phyloP scores from a whole-genome alignment of 2,797 vertebrate genomes.

The Brotula barbata region DNA sequence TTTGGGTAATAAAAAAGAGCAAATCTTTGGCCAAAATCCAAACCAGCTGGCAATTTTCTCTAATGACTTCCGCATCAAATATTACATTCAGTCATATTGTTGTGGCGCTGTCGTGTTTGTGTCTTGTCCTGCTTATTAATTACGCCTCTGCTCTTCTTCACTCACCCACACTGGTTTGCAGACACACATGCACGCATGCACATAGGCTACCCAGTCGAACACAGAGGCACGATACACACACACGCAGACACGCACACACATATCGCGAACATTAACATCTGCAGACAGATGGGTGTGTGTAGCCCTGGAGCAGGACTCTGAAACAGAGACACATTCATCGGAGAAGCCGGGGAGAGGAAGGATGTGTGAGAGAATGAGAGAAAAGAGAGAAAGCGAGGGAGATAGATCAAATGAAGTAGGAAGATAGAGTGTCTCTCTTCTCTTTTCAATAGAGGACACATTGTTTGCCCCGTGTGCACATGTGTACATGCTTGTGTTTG shows the following conservation, averaged over 20 bases:
- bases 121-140: constrained; percentile 26
- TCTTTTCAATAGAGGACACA: constrained; percentile 77
- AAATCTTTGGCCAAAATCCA: too few relatives aligned
- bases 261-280: constrained; percentile 70
- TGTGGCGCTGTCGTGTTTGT: constrained; percentile 8
- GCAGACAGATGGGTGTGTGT: constrained; percentile 80
- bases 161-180: constrained; percentile 52
- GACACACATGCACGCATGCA: constrained; percentile 19
- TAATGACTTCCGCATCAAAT: not conserved
- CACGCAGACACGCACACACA: constrained; percentile 19
- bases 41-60: not conserved
- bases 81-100: not conserved
- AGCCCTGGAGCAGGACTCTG: constrained; percentile 67
- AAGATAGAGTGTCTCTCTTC: constrained; percentile 78
- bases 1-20: too few relatives aligned
- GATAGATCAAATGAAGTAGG: constrained; percentile 78
- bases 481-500: constrained; percentile 58
- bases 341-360: constrained; percentile 73
- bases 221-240: constrained; percentile 13
- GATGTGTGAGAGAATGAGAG: constrained; percentile 74
- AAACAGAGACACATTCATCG: constrained; percentile 82
- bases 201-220: constrained; percentile 2
- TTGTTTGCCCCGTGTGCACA: constrained; percentile 71
- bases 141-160: constrained; percentile 30
- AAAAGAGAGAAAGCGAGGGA: constrained; percentile 68